A percentile compares a stretch with the other conserved stretches of the same genome.
phyloP scores from a whole-genome alignment of 2,113 vertebrate species.

The Oryctolagus cuniculus region mOryCun1.1 NC_091433.1:131785501-131786000 shows the following conservation, averaged over 20 bases:
- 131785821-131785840: no score
- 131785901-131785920: no score
- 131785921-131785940: no score
- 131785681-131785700: neutral
- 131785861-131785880: no score
- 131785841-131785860: no score
- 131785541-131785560: neutral
- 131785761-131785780: neutral
- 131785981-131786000: no score
- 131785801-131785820: no score
- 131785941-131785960: no score
- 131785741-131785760: neutral
- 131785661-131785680: neutral
- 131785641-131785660: neutral
- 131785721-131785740: neutral
- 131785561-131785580: neutral
- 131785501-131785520: neutral
- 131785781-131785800: neutral
- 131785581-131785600: neutral
- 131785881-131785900: no score
- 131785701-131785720: neutral
- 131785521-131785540: neutral
- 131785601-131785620: neutral
- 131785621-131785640: neutral
- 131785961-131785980: no score